Conservation (phyloP, 2,888 invertebrate genomes). For the Drosophila austrosaltans region DNA sequence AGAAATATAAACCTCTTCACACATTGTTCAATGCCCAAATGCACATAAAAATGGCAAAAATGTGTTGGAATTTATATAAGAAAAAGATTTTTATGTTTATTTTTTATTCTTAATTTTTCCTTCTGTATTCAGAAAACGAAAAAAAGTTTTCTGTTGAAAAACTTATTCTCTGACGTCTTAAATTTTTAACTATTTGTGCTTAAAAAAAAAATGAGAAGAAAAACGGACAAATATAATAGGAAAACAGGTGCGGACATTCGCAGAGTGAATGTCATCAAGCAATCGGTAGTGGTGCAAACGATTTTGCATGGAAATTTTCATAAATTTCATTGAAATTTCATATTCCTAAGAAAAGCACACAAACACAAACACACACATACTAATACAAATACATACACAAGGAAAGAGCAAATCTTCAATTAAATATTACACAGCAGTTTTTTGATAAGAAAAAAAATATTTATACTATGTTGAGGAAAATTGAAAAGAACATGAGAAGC, state of each 20-base stretch:
- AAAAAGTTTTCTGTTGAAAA: not conserved
- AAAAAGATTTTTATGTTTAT: not conserved
- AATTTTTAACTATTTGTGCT: not conserved
- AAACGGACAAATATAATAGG: too few relatives aligned
- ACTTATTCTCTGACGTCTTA: conserved; percentile 11
- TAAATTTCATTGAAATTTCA: conserved; percentile 20
- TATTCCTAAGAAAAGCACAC: conserved; percentile 23
- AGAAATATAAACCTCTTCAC: conserved; percentile 66
- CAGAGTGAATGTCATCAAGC: conserved; percentile 13
- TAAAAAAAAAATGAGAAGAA: too few relatives aligned
- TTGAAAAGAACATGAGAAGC: conserved; percentile 39
- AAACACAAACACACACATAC: not conserved
- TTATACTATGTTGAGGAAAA: conserved; percentile 17
- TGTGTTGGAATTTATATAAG: not conserved
- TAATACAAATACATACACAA: not conserved
- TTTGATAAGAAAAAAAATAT: conserved; percentile 11
- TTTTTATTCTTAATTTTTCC: conserved; percentile 16
- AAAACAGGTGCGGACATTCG: conserved; percentile 34
- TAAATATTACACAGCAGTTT: conserved; percentile 44
- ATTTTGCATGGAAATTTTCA: conserved; percentile 40
- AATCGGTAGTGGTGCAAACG: conserved; percentile 28
- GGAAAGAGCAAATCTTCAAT: conserved; percentile 34
- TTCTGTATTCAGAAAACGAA: too few relatives aligned
- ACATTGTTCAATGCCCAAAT: conserved; percentile 61
- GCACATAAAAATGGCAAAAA: conserved; percentile 37